phyloP scores from a whole-genome alignment of 1,140 invertebrate genomes.

The Zaprionus nigranus region DNA sequence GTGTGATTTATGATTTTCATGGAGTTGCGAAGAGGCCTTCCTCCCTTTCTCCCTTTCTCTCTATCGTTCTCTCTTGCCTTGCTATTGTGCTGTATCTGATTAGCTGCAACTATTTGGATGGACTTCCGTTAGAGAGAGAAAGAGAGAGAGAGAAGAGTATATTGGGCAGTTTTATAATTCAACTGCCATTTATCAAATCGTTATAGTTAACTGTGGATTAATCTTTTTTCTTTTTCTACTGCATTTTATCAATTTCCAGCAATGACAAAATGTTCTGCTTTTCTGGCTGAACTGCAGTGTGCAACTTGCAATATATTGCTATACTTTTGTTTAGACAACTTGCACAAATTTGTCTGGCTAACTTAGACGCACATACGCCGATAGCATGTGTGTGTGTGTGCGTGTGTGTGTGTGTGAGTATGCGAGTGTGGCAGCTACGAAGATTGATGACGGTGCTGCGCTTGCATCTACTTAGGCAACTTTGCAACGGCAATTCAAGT shows the following conservation, averaged over 20 bases:
- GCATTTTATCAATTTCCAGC: constrained; percentile 3
- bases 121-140: constrained; percentile 23
- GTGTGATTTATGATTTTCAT: constrained; percentile 75
- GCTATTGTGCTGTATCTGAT: constrained; percentile 45
- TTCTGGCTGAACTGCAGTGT: neutral
- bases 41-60: neutral
- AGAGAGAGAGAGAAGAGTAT: neutral
- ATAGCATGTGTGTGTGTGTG: constrained; percentile 31
- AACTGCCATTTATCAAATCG: constrained; percentile 1
- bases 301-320: constrained; percentile 40
- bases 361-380: constrained; percentile 21
- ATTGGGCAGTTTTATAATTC: neutral
- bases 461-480: constrained; percentile 63
- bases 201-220: neutral
- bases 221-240: constrained; percentile 9
- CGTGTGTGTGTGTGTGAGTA: constrained; percentile 16
- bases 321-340: constrained; percentile 40
- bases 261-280: constrained; percentile 14
- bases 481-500: constrained; percentile 22
- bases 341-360: constrained; percentile 47
- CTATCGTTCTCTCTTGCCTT: constrained; percentile 2
- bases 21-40: constrained; percentile 15
- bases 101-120: constrained; percentile 64
- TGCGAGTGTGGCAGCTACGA: constrained; percentile 64
- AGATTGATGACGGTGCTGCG: constrained; percentile 65